Base-by-base conservation (phyloP, 53 echinoderm and acorn worm species). In the Henricia sp. region DNA sequence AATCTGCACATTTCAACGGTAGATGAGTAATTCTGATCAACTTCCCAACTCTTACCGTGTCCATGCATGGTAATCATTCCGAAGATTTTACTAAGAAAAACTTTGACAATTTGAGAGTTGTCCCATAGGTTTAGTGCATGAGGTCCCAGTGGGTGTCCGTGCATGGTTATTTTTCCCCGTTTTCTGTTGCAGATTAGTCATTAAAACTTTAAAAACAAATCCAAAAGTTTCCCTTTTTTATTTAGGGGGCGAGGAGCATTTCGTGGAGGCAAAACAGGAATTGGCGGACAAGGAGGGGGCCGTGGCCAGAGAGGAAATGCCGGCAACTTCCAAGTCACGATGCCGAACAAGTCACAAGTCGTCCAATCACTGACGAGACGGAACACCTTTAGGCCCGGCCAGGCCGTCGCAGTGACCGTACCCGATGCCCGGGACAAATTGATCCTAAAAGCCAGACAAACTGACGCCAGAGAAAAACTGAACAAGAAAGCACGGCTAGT, bases 391-490 rank as follows among this genome's bases (percentile, higher is more conserved):
- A 62, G 74, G 32, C 85, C 85, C 59, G 37, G 50, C 20, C 85
- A 85, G 40, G 73, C 64, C 20, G 65, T 85, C 33, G 72, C 85
- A 4, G 85, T 85, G 28, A 60, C 72, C 21, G 46, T 85, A 37
- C 85, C 88, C 19, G 88, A 88, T 13, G 88, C 88, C 14, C 68
- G 88, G 59, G 68, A 88, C 33, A 88, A 82, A 54, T 69, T 88
- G 17, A 59, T 69, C 58, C 40, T 26, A 3, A 88, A 88, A 21
- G 80, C 80, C 16, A 55, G 88, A 44, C 69, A 42, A 46, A 88
- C 88, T 28, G 88, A 88, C 80, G 88, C 88, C 40, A 39, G 88
- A 20, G 82, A 82, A 34, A 88, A 68, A 28, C 71, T 88, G 58
- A 88, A 88, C 70, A 68, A 88, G 69, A 88, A 88, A 46, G 88